A percentile compares a stretch with the other conserved stretches of the same genome.
These are phyloP conservation scores for Parnassius apollo DNA, from an alignment of 2,888 invertebrate species.

Conservation along the genomic window DNA sequence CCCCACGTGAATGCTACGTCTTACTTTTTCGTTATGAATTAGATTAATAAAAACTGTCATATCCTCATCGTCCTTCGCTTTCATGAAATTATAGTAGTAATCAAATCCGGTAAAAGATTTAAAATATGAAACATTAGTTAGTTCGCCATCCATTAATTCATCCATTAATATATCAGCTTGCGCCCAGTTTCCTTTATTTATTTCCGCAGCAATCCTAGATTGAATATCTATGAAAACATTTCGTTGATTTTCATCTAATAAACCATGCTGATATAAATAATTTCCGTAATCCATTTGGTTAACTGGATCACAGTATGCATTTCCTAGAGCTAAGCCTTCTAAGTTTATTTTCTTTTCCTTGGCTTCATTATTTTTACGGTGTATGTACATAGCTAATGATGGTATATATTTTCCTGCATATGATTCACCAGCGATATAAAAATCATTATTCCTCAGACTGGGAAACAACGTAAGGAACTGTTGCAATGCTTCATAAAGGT, in stretches of 20 bases:
- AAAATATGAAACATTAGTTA: slow-evolving; percentile 71
- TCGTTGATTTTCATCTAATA: slow-evolving; percentile 80
- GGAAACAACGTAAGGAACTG: slow-evolving; percentile 84
- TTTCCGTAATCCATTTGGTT: slow-evolving; percentile 75
- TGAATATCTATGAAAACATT: slow-evolving; percentile 82
- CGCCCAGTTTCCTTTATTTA: slow-evolving; percentile 81
- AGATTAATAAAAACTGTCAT: slow-evolving; percentile 55
- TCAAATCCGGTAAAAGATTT: slow-evolving; percentile 86
- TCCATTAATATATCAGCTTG: slow-evolving; percentile 87
- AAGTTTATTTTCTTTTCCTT: slow-evolving; percentile 65
- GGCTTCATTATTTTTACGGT: slow-evolving; percentile 56
- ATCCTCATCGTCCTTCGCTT: slow-evolving; percentile 67
- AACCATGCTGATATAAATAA: slow-evolving; percentile 75
- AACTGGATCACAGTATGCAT: slow-evolving; percentile 75
- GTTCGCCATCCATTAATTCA: slow-evolving; percentile 77
- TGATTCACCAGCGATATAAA: slow-evolving; percentile 83
- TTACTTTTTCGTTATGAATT: slow-evolving; percentile 58
- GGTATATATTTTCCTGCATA: slow-evolving; percentile 82
- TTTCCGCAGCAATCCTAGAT: slow-evolving; percentile 76
- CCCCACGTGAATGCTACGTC: slow-evolving; percentile 83
- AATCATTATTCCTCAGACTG: slow-evolving; percentile 70
- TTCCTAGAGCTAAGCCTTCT: slow-evolving; percentile 77
- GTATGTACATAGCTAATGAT: slow-evolving; percentile 75
- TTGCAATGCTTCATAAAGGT: slow-evolving; percentile 72
- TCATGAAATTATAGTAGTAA: slow-evolving; percentile 87